Conservation (phyloP, 2,113 vertebrate species). For the Zonotrichia leucophrys region DNA sequence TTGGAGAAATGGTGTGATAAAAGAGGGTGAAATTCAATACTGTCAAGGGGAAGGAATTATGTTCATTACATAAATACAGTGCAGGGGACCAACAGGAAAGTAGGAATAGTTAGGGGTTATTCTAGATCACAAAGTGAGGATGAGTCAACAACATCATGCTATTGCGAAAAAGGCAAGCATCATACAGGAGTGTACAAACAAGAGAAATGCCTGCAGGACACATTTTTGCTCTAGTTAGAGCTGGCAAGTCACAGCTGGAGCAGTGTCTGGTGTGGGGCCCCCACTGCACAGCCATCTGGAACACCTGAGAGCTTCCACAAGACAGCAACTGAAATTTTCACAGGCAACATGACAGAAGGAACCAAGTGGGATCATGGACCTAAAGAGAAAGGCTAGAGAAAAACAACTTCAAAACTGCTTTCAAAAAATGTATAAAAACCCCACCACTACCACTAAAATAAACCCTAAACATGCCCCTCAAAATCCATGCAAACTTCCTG, state of each 20-base stretch:
- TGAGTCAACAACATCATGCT: background rate
- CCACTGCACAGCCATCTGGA: background rate
- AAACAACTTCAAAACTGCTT: background rate
- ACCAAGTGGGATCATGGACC: background rate
- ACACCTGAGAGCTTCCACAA: background rate
- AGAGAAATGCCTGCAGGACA: background rate
- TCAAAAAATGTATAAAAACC: background rate
- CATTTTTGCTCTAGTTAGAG: background rate
- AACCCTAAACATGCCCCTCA: fast-evolving
- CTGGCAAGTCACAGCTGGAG: background rate
- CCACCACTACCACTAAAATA: background rate
- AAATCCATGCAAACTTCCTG: background rate
- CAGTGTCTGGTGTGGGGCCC: background rate
- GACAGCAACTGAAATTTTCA: background rate
- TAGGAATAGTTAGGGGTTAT: background rate
- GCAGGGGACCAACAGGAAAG: background rate
- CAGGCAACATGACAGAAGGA: background rate
- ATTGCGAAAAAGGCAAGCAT: background rate
- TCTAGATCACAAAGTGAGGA: background rate
- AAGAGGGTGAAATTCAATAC: background rate
- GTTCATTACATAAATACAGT: background rate
- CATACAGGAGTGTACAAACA: background rate
- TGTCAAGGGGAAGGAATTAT: background rate
- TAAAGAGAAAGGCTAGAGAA: background rate
- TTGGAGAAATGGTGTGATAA: background rate